These are phyloP conservation scores for Holothuria leucospilota DNA, from an alignment of 53 echinoderm and acorn worm genomes.

Conservation along the genomic window DNA sequence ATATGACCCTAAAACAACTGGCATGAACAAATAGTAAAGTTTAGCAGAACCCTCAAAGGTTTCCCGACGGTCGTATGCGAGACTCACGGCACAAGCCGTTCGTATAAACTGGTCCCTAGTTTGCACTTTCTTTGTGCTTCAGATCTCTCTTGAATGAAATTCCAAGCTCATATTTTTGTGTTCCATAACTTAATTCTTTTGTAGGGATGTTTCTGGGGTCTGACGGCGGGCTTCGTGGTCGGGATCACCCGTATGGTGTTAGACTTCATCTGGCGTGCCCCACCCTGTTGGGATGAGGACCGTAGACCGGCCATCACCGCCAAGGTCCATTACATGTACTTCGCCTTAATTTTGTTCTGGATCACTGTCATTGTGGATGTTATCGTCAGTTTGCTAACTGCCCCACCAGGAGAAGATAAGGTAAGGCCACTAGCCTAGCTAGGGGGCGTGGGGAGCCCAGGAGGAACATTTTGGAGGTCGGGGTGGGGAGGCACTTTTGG, in stretches of 20 bases:
- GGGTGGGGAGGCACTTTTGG: too few species aligned
- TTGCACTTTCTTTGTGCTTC: not conserved
- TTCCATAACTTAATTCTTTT: not conserved
- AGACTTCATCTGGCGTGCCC: slow-evolving; percentile 59
- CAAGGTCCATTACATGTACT: slow-evolving; percentile 93
- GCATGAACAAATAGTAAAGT: too few species aligned
- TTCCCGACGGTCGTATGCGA: too few species aligned
- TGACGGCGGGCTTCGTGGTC: slow-evolving; percentile 77
- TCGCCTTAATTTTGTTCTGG: slow-evolving; percentile 87
- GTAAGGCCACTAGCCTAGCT: slow-evolving; percentile 26
- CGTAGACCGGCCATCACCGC: slow-evolving; percentile 73
- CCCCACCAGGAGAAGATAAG: slow-evolving; percentile 50
- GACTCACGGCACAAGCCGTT: too few species aligned
- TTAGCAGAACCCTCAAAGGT: too few species aligned
- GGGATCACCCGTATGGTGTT: slow-evolving; percentile 65
- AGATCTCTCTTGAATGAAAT: not conserved
- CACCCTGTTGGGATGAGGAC: slow-evolving; percentile 77
- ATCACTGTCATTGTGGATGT: slow-evolving; percentile 79
- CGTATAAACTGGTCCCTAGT: too few species aligned
- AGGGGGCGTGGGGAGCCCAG: not conserved
- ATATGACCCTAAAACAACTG: too few species aligned
- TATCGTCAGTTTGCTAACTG: slow-evolving; percentile 77
- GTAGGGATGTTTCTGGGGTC: slow-evolving; percentile 85
- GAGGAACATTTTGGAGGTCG: too few species aligned
- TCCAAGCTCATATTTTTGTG: not conserved